Percentiles rank a stretch among this genome's conserved stretches.
Evolutionary conservation across 2,888 invertebrate genomes (phyloP).

Genomic region (Athalia cordata): DNA sequence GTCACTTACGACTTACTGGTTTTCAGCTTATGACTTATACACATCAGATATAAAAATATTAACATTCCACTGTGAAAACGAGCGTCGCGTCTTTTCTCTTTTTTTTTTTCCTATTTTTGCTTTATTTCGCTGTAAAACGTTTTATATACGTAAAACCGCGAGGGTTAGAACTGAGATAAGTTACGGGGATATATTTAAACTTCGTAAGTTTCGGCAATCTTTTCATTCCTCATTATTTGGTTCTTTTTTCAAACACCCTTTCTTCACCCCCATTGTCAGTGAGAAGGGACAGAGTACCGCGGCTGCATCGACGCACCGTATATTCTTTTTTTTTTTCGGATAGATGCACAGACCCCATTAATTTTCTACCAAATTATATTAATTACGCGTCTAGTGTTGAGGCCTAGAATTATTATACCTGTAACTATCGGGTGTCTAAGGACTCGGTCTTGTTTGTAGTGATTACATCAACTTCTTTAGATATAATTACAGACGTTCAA

Average conservation of each 20-base stretch:
- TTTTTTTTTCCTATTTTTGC: conserved; percentile 54
- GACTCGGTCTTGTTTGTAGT: conserved; percentile 54
- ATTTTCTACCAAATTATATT: conserved; percentile 61
- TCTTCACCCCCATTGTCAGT: conserved; percentile 39
- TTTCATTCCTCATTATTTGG: neutral
- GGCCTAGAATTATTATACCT: conserved; percentile 64
- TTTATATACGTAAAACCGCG: neutral
- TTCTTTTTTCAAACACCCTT: conserved; percentile 37
- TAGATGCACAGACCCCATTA: conserved; percentile 53
- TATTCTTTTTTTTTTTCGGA: conserved; percentile 9
- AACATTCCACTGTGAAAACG: conserved; percentile 56
- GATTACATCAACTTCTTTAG: conserved; percentile 62
- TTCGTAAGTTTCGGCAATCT: neutral
- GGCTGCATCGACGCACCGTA: neutral
- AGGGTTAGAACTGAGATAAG: neutral
- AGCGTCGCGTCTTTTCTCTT: no score
- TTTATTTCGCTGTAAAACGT: conserved; percentile 55
- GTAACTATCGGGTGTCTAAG: conserved; percentile 65
- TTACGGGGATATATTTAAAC: conserved; percentile 40
- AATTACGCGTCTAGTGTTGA: conserved; percentile 61
- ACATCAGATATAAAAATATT: conserved; percentile 56
- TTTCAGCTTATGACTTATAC: conserved; percentile 58
- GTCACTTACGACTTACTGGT: conserved; percentile 34
- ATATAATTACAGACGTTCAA: conserved; percentile 65
- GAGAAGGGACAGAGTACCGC: neutral